Conservation (phyloP, 2,113 vertebrate species). For the Psittacula cyanocephala region DNA sequence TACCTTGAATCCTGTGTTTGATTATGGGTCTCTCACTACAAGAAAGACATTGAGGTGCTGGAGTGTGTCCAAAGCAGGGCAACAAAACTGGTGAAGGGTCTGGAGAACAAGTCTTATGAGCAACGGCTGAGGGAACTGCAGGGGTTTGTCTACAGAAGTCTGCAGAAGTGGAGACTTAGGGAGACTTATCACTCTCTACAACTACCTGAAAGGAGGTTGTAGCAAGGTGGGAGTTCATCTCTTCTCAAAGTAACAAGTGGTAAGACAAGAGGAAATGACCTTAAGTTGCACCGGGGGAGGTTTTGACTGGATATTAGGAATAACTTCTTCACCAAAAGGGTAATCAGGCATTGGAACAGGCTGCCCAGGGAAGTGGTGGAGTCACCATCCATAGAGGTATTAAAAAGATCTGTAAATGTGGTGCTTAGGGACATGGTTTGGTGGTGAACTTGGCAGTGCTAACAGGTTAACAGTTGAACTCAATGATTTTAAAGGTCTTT, state of each 20-base stretch:
- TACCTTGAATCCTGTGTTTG: accelerated
- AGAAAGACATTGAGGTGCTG: not conserved
- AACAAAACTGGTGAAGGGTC: not conserved
- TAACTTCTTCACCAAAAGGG: not conserved
- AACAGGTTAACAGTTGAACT: not conserved
- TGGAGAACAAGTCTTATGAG: not conserved
- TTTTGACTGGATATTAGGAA: not conserved
- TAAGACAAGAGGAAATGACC: not conserved
- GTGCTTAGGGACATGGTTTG: not conserved
- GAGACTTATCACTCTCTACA: not conserved
- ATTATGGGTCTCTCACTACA: not conserved
- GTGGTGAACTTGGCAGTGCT: not conserved
- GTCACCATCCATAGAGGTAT: not conserved
- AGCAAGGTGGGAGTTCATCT: not conserved
- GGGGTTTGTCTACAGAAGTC: not conserved
- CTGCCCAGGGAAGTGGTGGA: not conserved
- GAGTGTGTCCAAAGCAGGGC: not conserved
- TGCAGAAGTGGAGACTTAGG: not conserved
- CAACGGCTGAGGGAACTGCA: not conserved
- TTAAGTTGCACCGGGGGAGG: not conserved
- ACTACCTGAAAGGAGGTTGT: not conserved
- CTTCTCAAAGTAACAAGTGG: not conserved
- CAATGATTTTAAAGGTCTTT: not conserved
- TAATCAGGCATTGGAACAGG: not conserved
- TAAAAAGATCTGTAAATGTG: not conserved